A percentile compares a stretch with the other conserved stretches of the same genome.
phyloP scores from a whole-genome alignment of 1,140 invertebrate genomes.

The Drosophila subobscura region DNA sequence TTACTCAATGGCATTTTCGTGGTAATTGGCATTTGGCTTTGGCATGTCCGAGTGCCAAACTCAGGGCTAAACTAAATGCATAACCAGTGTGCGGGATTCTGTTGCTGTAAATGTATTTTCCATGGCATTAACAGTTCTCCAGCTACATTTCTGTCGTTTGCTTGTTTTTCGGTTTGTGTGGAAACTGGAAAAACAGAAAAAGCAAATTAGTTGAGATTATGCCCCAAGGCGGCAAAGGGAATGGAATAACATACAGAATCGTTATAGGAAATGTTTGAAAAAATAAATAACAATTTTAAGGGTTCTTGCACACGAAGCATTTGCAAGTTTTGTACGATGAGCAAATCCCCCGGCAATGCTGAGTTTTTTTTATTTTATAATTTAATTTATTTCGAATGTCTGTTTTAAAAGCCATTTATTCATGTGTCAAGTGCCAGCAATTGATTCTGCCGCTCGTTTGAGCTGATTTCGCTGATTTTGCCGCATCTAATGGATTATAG shows the following conservation, averaged over 20 bases:
- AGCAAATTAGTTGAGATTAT: slow-evolving; percentile 36
- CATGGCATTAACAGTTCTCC: slow-evolving; percentile 4
- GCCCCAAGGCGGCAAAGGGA: slow-evolving; percentile 6
- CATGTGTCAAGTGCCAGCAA: slow-evolving; percentile 51
- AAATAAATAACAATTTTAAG: slow-evolving; percentile 8
- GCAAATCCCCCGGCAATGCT: slow-evolving; percentile 41
- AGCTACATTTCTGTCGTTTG: background rate
- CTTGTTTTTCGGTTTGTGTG: slow-evolving; percentile 20
- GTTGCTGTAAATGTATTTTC: background rate
- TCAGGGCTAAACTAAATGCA: slow-evolving; percentile 42
- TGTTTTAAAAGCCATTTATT: slow-evolving; percentile 59
- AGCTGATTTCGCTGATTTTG: slow-evolving; percentile 23
- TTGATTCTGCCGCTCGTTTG: slow-evolving; percentile 59
- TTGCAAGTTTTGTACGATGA: slow-evolving; percentile 23
- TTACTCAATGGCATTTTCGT: slow-evolving; percentile 63
- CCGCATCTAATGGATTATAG: slow-evolving; percentile 37
- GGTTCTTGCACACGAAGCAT: slow-evolving; percentile 23
- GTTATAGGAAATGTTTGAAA: background rate
- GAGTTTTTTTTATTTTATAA: slow-evolving; percentile 34
- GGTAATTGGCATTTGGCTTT: slow-evolving; percentile 68
- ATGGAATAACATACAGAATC: slow-evolving; percentile 1
- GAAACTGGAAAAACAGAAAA: slow-evolving; percentile 14
- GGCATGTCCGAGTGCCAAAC: slow-evolving; percentile 42
- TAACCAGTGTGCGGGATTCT: slow-evolving; percentile 13
- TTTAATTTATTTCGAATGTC: slow-evolving; percentile 61